Evolutionary conservation across 2,113 vertebrate species (phyloP).

Genomic region (Andinoacara biseriatus): DNA sequence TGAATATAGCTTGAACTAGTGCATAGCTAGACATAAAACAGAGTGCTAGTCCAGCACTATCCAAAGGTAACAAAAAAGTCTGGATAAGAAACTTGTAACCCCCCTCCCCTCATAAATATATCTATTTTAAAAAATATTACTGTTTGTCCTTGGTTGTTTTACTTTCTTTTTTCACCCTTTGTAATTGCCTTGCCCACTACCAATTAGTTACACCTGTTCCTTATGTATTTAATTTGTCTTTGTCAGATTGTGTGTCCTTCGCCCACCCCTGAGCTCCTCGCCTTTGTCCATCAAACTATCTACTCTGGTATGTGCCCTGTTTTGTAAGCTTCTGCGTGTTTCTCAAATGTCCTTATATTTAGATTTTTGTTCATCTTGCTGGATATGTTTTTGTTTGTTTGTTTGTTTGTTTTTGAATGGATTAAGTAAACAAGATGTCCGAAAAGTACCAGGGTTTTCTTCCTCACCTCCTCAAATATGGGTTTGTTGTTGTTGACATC

Average conservation of each 20-base stretch:
- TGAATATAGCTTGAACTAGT: background rate
- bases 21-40: background rate
- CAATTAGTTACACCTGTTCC: background rate
- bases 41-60: background rate
- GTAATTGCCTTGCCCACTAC: background rate
- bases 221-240: background rate
- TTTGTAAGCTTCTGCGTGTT: background rate
- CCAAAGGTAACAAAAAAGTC: background rate
- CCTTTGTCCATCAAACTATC: background rate
- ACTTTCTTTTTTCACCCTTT: background rate
- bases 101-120: background rate
- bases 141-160: background rate
- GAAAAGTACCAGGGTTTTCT: background rate
- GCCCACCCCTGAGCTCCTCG: background rate
- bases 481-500: conserved; percentile 93
- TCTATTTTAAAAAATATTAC: too few relatives aligned
- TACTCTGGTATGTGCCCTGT: background rate
- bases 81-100: background rate
- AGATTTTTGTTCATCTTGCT: background rate
- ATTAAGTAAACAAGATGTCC: background rate
- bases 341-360: background rate
- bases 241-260: background rate
- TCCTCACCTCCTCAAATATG: conserved; percentile 86
- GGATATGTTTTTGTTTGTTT: background rate
- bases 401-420: background rate